A percentile compares a stretch with the other conserved stretches of the same genome.
These are phyloP conservation scores for Dichetophora obliterata DNA, from an alignment of 2,888 invertebrate genomes.

Conservation along the genomic window DNA sequence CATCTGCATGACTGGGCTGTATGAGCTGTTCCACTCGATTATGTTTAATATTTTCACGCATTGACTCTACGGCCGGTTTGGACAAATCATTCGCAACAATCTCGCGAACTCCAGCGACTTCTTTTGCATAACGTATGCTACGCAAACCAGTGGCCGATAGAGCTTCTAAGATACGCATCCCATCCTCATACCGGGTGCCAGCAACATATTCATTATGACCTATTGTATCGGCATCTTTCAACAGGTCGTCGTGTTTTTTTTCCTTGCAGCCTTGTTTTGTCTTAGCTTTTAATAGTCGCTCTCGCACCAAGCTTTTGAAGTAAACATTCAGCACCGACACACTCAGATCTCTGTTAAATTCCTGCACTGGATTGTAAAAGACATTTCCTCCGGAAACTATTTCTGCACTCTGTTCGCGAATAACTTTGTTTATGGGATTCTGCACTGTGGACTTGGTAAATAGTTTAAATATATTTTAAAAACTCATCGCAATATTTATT, in stretches of 20 bases:
- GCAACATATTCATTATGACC: conserved; percentile 48
- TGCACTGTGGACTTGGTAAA: conserved; percentile 15
- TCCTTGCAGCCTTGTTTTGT: conserved; percentile 22
- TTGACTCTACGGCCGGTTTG: conserved; percentile 85
- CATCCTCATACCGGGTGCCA: conserved; percentile 62
- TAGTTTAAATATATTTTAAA: not conserved
- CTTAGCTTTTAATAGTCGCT: conserved; percentile 57
- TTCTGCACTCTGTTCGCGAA: conserved; percentile 82
- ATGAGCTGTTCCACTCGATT: conserved; percentile 79
- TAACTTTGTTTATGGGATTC: conserved; percentile 54
- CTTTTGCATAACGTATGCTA: conserved; percentile 96
- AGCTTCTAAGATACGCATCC: conserved; percentile 84
- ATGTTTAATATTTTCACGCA: conserved; percentile 77
- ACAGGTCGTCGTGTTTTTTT: conserved; percentile 33
- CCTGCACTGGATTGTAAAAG: conserved; percentile 98
- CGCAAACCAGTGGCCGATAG: conserved; percentile 95
- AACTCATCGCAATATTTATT: conserved; percentile 5
- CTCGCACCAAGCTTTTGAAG: conserved; percentile 71
- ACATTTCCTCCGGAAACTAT: conserved; percentile 83
- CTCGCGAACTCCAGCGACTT: conserved; percentile 84
- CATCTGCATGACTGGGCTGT: conserved; percentile 85
- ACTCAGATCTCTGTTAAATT: conserved; percentile 96
- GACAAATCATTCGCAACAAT: conserved; percentile 95
- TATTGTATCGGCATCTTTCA: conserved; percentile 10
- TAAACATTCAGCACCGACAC: conserved; percentile 81